Evolutionary conservation across 2,113 vertebrate genomes (phyloP).

Genomic region (Isurus oxyrinchus): DNA sequence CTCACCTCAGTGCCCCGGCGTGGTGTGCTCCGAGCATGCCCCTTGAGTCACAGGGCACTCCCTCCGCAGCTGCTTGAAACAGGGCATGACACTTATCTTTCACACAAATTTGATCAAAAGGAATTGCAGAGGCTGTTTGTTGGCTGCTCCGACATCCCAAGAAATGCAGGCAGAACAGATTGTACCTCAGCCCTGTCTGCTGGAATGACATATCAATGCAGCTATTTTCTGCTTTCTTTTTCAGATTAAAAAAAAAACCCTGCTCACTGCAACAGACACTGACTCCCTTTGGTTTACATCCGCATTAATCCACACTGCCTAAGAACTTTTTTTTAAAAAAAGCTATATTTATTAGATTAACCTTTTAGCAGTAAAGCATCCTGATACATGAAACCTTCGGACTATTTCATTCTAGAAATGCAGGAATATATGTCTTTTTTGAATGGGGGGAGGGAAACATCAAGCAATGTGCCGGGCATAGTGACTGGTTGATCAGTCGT

Average conservation of each 20-base stretch:
- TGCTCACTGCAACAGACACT: neutral
- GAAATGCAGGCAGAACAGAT: slow-evolving; percentile 70
- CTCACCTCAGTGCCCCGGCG: slow-evolving; percentile 53
- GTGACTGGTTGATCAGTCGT: neutral
- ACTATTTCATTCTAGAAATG: neutral
- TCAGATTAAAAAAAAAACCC: neutral
- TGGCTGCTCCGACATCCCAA: neutral
- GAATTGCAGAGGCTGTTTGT: slow-evolving; percentile 66
- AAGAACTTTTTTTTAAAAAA: neutral
- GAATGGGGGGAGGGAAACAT: neutral
- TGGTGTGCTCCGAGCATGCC: slow-evolving; percentile 35
- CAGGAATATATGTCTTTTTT: neutral
- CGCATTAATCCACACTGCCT: neutral
- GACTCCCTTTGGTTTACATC: neutral
- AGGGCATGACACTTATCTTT: slow-evolving; percentile 88
- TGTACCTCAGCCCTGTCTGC: slow-evolving; percentile 58
- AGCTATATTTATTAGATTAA: neutral
- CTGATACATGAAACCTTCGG: neutral
- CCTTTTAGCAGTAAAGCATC: neutral
- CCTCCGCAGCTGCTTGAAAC: slow-evolving; percentile 79
- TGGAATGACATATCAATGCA: slow-evolving; percentile 76
- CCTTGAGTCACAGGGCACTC: slow-evolving; percentile 73
- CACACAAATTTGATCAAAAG: slow-evolving; percentile 93
- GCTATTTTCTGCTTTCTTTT: slow-evolving; percentile 46
- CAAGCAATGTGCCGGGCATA: neutral